These are phyloP conservation scores for Pristionchus maxplancki DNA, from an alignment of 2,888 invertebrate genomes.

Conservation along the genomic window DNA sequence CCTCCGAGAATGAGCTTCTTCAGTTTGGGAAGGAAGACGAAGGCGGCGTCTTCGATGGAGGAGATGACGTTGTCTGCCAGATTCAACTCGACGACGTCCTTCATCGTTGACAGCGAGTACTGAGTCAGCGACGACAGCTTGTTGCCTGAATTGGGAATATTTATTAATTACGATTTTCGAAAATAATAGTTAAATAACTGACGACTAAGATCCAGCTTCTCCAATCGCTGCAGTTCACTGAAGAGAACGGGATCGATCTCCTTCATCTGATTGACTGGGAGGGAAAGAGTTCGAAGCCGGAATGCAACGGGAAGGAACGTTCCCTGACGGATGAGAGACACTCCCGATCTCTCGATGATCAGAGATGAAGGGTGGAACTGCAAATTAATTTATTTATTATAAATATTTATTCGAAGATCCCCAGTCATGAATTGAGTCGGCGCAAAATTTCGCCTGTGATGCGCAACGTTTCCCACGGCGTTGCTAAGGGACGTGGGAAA, in stretches of 20 bases:
- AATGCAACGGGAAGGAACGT: constrained; percentile 60
- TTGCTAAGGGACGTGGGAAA: background rate
- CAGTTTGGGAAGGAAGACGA: constrained; percentile 62
- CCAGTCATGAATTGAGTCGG: background rate
- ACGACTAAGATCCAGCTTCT: constrained; percentile 66
- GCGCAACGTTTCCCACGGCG: background rate
- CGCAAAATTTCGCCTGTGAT: background rate
- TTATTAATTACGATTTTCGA: background rate
- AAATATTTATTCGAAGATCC: background rate
- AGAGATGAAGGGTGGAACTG: constrained; percentile 63
- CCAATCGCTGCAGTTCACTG: constrained; percentile 59
- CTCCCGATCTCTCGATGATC: constrained; percentile 63
- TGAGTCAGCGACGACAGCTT: constrained; percentile 76
- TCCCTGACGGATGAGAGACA: constrained; percentile 63
- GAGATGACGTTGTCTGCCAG: constrained; percentile 63
- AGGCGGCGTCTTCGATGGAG: constrained; percentile 67
- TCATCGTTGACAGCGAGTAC: constrained; percentile 74
- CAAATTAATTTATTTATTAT: constrained; percentile 11
- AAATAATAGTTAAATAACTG: background rate
- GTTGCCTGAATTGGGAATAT: constrained; percentile 77
- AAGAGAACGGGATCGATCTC: constrained; percentile 64
- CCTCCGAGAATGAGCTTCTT: constrained; percentile 78
- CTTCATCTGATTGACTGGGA: constrained; percentile 71
- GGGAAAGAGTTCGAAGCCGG: constrained; percentile 58
- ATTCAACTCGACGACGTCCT: constrained; percentile 74